Evolutionary conservation across 2,888 invertebrate species (phyloP), one percentile per base, ranked within the genome.

Genomic region (Thymelicus acteon): DNA sequence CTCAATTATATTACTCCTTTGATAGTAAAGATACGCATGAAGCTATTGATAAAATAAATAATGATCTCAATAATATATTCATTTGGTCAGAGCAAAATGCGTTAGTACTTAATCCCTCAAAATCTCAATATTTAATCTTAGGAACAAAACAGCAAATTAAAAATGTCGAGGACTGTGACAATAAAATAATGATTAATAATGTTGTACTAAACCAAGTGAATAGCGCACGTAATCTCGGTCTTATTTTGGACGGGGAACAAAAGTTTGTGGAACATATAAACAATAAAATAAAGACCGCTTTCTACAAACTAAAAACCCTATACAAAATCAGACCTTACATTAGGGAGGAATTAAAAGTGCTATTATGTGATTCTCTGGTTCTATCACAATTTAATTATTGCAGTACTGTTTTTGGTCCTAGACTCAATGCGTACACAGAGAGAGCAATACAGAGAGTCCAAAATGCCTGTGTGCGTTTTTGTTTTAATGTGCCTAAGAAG

Each of bases 211-310:
- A 68, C 44, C 44, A 62, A 15, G 52, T 52, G 2, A 4, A 8
- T 3, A 44, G 44, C 13, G 68, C 61, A 15, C 54, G 68, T 8
- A 68, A 68, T 15, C 47, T 68, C 2, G 68, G 68, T 15, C 24
- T 68, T 12, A 68, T 68, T 6, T 19, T 62, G 10, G 68, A 68
- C 15, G 61, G 44, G 13, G 61, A 68, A 15, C 68, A 68, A 62
- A 68, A 68, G 19, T 68, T 54, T 47, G 13, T 19, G 10, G 65
- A 66, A n/a, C 58, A 66, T 31, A 19, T 58, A 1, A 31, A 44
- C 24, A 54, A 57, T 15, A 68, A 62, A 62, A 61, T 68, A 12
- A 61, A 24, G 15, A 57, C 31, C 2, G 68, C 68, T 24, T 68
- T 68, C 57, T n/a, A 40, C 3, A 68, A 68, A 44, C 31, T 62